Base-by-base conservation (phyloP, 2,888 invertebrate genomes). In the Caenorhabditis sp. region DNA sequence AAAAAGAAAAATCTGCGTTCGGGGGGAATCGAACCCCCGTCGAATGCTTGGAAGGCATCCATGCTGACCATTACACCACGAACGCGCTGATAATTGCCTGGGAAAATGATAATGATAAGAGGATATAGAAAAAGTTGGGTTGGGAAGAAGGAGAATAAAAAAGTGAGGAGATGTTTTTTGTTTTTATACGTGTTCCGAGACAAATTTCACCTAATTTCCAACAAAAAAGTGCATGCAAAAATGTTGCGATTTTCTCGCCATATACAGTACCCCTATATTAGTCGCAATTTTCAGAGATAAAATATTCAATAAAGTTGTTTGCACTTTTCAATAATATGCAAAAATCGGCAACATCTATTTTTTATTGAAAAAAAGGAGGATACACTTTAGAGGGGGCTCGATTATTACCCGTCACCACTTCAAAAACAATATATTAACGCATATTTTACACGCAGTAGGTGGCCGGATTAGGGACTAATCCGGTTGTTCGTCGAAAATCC, bases 11-110 rank as follows among this genome's bases (percentile, higher is more conserved):
- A 58, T 77, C 66, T 73, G 69, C 73, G 73, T 78, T 73, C 72
- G 72, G 67, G 71, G 77, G 77, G 77, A 79, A 77, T 76, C 76
- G 74, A 75, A 74, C 74, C 72, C 76, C 75, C 73, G 76, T 78
- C 70, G 73, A 77, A 77, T 76, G 79, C 76, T 79, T 77, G 77
- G 76, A 76, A 79, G 72, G 76, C 69, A 74, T 71, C 78, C 77
- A 78, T 78, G 77, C 77, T 78, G 72, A 78, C 77, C 75, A 75
- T 75, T 78, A 78, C 77, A 75, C 75, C 77, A 78, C 76, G 76
- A 72, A 76, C 76, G 76, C 71, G 36, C n/a, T 19, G 58, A 17
- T 3, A 43, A 10, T 31, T 12, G 17, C 43, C 14, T 10, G 2
- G 3, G 8, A 43, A 10, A 14, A 43, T 17, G 43, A 12, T 43